phyloP scores from a whole-genome alignment of 2,113 vertebrate species.

The Pteruthius melanotis region DNA sequence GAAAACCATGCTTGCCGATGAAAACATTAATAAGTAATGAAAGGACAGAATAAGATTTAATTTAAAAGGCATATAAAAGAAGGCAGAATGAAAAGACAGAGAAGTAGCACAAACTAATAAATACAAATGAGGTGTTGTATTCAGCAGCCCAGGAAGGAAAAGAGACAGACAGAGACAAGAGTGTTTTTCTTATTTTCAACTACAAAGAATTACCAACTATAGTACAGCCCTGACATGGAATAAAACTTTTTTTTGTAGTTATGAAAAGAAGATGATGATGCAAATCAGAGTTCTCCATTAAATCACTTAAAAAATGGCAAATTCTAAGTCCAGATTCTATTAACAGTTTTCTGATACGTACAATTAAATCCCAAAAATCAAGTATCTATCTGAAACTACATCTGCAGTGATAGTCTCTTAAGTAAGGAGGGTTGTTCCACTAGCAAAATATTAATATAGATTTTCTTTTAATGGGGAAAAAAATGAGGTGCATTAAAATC shows the following conservation, averaged over 20 bases:
- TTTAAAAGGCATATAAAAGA: neutral
- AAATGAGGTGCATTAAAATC: neutral
- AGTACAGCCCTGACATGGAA: neutral
- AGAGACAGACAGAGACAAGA: neutral
- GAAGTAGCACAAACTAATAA: neutral
- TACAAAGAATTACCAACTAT: neutral
- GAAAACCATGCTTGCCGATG: neutral
- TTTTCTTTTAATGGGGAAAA: neutral
- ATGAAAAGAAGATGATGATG: neutral
- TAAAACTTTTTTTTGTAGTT: neutral
- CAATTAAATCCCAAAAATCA: neutral
- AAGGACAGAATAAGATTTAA: neutral
- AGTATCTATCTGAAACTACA: neutral
- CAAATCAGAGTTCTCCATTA: neutral
- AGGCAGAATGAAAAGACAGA: neutral
- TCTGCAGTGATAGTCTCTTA: neutral
- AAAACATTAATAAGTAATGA: slow-evolving; percentile 30
- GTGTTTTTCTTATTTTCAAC: neutral
- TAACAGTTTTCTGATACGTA: neutral
- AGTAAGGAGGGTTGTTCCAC: neutral
- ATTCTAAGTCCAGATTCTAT: neutral
- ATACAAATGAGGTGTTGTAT: neutral
- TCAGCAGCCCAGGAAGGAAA: neutral
- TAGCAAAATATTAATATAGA: neutral
- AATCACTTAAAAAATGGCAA: neutral